Percentiles rank a stretch among this genome's conserved stretches.
Evolutionary conservation across 2,888 invertebrate species (phyloP).

Genomic region (Polyommatus iphigenia): DNA sequence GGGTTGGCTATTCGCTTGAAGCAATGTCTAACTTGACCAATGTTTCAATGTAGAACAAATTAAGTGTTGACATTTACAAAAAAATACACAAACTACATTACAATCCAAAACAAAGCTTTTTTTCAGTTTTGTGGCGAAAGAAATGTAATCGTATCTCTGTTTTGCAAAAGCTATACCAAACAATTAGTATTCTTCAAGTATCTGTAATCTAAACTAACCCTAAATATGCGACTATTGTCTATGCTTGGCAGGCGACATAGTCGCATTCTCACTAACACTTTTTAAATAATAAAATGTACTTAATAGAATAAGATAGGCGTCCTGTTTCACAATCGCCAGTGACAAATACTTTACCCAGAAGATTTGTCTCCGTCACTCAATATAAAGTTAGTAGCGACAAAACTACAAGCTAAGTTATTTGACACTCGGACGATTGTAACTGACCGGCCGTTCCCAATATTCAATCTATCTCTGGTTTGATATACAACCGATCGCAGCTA

Average conservation of each 20-base stretch:
- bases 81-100: background rate
- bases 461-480: too few relatives aligned
- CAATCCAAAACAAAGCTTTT: background rate
- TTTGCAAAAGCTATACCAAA: background rate
- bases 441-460: too few relatives aligned
- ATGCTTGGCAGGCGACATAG: background rate
- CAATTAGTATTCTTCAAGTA: background rate
- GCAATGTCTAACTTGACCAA: slow-evolving; percentile 4
- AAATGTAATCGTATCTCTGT: background rate
- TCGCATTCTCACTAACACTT: background rate
- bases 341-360: background rate
- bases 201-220: background rate
- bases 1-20: slow-evolving; percentile 5
- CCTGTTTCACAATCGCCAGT: background rate
- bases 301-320: background rate
- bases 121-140: background rate
- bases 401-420: background rate
- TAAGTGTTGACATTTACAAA: background rate
- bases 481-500: too few relatives aligned
- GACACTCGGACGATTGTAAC: background rate
- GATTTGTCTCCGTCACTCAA: background rate
- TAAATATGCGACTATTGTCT: background rate
- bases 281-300: slow-evolving; percentile 2
- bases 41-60: background rate
- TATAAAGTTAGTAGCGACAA: too few relatives aligned